Base-by-base conservation (phyloP, 2,113 vertebrate genomes). In the Physeter macrocephalus region DNA sequence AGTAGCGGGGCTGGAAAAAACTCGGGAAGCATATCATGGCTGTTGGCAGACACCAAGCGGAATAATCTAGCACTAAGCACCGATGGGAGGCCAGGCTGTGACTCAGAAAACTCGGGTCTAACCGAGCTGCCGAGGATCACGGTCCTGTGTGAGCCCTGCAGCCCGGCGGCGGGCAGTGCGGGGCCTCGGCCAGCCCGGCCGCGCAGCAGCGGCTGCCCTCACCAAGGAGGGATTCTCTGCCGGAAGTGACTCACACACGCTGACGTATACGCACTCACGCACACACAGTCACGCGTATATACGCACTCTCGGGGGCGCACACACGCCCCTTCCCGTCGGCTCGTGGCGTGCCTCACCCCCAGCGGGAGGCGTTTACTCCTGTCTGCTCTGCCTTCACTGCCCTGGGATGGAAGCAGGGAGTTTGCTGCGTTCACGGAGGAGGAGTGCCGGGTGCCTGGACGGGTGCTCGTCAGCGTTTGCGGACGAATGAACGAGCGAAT, bases 351-450 rank as follows among this genome's bases (percentile, higher is more conserved):
- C 8, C 59, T 34, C 34, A 54, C 11, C 5, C 52, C 87, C 23
- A 27, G 14, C 29, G 9, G 0, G 6, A 3, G 8, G 54, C 43
- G 0, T 3, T 11, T 3, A 1, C 5, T 8, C 36, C n/a, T 0
- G 25, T 29, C 36, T 49, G 49, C 13, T 36, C 31, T 15, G 18
- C 69, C 81, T 34, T 59, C 4, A 0, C 46, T 23, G 9, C 41
- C 34, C 52, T 3, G 25, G 23, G 34, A 10, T 18, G 5, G 13
- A 39, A 0, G 11, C 81, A 3, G 5, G 29, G 21, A 59, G 46
- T 36, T 9, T 5, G 8, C n/a, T 0, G 0, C 14, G 29, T 46
- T 82, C 31, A 6, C 64, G 0, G 61, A 41, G 17, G 54, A 12
- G 46, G 18, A 34, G 18, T 15, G 20, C 66, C 12, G 0, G 4